These are phyloP conservation scores for Solenopsis fugax DNA, from an alignment of 1,140 invertebrate genomes.

Conservation along the genomic window DNA sequence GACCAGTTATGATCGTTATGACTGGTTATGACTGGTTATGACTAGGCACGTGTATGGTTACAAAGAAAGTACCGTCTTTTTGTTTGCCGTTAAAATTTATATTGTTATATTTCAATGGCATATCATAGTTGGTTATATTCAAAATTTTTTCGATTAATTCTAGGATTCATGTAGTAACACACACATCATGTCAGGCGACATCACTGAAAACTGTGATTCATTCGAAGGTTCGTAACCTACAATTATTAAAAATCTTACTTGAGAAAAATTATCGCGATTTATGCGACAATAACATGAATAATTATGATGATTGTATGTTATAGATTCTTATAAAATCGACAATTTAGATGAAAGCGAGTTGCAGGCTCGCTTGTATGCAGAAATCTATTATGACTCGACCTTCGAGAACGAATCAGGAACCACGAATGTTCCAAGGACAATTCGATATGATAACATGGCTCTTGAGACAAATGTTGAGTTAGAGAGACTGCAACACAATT, in stretches of 20 bases:
- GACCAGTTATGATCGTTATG: no score
- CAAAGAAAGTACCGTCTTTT: background rate
- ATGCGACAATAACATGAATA: background rate
- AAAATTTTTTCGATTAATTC: background rate
- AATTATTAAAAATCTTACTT: background rate
- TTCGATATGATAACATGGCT: background rate
- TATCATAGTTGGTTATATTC: background rate
- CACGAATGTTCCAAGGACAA: background rate
- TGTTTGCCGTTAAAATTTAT: background rate
- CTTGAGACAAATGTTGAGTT: background rate
- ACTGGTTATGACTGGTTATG: background rate
- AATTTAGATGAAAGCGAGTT: conserved; percentile 74
- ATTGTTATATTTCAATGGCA: background rate
- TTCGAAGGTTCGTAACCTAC: conserved; percentile 1
- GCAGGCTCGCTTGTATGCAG: conserved; percentile 78
- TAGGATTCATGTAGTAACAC: background rate
- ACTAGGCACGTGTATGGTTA: background rate
- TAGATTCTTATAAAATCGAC: conserved; percentile 68
- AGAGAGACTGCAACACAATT: background rate
- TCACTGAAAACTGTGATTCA: background rate
- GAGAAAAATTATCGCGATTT: background rate
- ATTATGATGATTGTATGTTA: background rate
- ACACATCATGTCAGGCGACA: conserved; percentile 10
- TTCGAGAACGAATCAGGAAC: background rate
- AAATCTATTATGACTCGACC: conserved; percentile 76